Percentiles rank a stretch among this genome's conserved stretches.
Evolutionary conservation across 2,888 invertebrate genomes (phyloP).

Genomic region (Drosophila histrio): DNA sequence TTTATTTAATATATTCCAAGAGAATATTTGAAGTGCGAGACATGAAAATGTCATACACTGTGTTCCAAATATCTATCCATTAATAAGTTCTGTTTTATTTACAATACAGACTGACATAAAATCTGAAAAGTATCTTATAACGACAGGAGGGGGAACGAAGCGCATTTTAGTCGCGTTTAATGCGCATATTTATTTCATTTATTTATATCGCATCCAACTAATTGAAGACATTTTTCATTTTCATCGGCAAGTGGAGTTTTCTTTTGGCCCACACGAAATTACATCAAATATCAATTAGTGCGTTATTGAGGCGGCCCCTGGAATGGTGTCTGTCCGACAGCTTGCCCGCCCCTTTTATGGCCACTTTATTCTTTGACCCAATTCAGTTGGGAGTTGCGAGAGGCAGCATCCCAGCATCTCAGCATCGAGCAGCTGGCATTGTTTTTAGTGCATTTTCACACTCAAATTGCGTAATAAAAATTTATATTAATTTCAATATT

Average conservation of each 20-base stretch:
- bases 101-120: constrained; percentile 52
- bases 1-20: constrained; percentile 46
- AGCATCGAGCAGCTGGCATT: constrained; percentile 47
- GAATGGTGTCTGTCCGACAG: constrained; percentile 14
- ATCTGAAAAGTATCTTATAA: constrained; percentile 39
- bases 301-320: constrained; percentile 40
- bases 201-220: constrained; percentile 45
- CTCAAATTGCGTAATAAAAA: constrained; percentile 67
- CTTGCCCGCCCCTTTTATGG: constrained; percentile 31
- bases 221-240: constrained; percentile 60
- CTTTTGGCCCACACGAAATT: constrained; percentile 48
- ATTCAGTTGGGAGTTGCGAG: constrained; percentile 39
- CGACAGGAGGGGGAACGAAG: background rate
- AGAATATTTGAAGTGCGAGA: constrained; percentile 51
- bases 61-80: constrained; percentile 7
- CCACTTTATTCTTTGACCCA: constrained; percentile 69
- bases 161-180: constrained; percentile 29
- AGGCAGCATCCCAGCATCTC: constrained; percentile 6
- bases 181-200: constrained; percentile 51
- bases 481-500: constrained; percentile 79
- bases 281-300: constrained; percentile 75
- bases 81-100: constrained; percentile 7
- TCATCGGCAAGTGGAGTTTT: constrained; percentile 39
- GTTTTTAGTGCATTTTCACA: constrained; percentile 63
- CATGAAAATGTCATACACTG: constrained; percentile 54